Percentiles rank a stretch among this genome's conserved stretches.
phyloP scores from a whole-genome alignment of 2,888 invertebrate genomes.

The Chymomyza procnemis region DNA sequence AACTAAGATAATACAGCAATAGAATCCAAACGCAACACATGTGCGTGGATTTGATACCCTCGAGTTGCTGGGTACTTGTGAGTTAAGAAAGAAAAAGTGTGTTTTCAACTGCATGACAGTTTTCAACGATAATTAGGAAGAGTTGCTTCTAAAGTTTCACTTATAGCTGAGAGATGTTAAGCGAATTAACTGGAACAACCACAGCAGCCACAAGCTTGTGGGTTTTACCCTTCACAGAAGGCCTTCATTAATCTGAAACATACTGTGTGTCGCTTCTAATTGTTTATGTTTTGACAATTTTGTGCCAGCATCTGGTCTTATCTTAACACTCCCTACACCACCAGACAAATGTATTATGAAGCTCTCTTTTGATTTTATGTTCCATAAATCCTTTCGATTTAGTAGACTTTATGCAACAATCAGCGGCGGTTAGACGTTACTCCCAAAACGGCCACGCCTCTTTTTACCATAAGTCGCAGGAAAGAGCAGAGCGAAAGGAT shows the following conservation, averaged over 20 bases:
- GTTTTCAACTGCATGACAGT: too few relatives aligned
- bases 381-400: conserved; percentile 50
- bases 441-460: conserved; percentile 10
- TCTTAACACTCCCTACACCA: not conserved
- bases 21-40: not conserved
- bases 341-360: not conserved
- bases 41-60: not conserved
- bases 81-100: too few relatives aligned
- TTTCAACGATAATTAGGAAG: too few relatives aligned
- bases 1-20: not conserved
- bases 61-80: not conserved
- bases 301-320: too few relatives aligned
- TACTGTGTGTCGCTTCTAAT: too few relatives aligned
- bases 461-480: not conserved
- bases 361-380: conserved; percentile 12
- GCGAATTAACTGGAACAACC: too few relatives aligned
- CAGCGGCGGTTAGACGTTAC: conserved; percentile 57
- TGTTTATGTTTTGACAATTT: not conserved
- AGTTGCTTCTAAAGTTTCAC: too few relatives aligned
- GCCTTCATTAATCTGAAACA: too few relatives aligned
- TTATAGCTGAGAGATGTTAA: too few relatives aligned
- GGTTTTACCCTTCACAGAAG: too few relatives aligned
- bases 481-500: not conserved
- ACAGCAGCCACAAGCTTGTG: too few relatives aligned
- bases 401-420: conserved; percentile 64